phyloP scores from a whole-genome alignment of 2,888 invertebrate genomes.

The Hypomecis punctinalis region DNA sequence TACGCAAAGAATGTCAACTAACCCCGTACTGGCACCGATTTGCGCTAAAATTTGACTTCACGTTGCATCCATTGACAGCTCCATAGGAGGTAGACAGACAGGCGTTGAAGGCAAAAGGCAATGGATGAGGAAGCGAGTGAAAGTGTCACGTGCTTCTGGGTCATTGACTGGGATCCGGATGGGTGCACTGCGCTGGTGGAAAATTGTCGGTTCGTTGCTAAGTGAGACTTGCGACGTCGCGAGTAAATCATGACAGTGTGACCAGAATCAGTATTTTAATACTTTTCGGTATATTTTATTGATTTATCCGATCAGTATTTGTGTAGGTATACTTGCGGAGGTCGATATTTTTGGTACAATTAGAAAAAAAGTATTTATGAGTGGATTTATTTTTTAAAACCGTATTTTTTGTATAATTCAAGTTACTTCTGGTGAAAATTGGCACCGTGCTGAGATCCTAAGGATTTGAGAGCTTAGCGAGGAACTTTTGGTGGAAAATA shows the following conservation, averaged over 20 bases:
- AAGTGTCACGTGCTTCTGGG: slow-evolving; percentile 54
- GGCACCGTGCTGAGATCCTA: too few species aligned
- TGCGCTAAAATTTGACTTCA: slow-evolving; percentile 13
- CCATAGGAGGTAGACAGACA: neutral
- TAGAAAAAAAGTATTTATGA: too few species aligned
- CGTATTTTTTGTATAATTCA: too few species aligned
- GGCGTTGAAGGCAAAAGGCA: slow-evolving; percentile 24
- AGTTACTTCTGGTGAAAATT: too few species aligned
- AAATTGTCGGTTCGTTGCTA: slow-evolving; percentile 48
- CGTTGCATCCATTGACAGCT: slow-evolving; percentile 18
- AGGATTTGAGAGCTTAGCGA: too few species aligned
- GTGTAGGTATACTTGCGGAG: too few species aligned
- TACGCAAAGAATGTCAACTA: slow-evolving; percentile 33
- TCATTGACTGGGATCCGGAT: slow-evolving; percentile 58
- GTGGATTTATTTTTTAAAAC: too few species aligned
- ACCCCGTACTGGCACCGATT: slow-evolving; percentile 21
- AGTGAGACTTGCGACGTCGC: slow-evolving; percentile 14
- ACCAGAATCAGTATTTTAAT: too few species aligned
- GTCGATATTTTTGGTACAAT: too few species aligned
- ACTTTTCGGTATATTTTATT: too few species aligned
- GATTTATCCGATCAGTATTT: too few species aligned
- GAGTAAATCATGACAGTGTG: slow-evolving; percentile 6
- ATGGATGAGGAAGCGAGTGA: slow-evolving; percentile 42
- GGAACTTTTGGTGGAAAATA: too few species aligned
- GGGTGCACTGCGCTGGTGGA: slow-evolving; percentile 50